Evolutionary conservation across 2,797 vertebrate species (phyloP).

Genomic region (Chanos chanos): DNA sequence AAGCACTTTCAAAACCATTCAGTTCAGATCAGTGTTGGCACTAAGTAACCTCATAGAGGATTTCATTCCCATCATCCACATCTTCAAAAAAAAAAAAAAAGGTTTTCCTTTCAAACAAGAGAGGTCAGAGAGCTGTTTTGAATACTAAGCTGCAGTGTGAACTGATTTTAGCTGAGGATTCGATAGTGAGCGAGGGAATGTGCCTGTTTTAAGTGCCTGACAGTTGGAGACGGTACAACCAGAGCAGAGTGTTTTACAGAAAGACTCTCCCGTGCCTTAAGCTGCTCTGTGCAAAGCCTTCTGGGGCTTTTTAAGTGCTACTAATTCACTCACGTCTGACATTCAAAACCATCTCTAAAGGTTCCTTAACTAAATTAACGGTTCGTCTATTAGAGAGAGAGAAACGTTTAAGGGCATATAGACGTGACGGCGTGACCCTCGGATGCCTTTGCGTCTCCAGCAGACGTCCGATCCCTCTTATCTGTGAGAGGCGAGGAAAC

Average conservation of each 20-base stretch:
- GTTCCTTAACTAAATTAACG: slow-evolving; percentile 77
- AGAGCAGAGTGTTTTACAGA: background rate
- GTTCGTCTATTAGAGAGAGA: slow-evolving; percentile 70
- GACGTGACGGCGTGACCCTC: slow-evolving; percentile 51
- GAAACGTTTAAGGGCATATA: slow-evolving; percentile 77
- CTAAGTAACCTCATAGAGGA: no score
- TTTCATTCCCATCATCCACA: no score
- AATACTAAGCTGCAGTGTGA: no score
- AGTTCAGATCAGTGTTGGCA: no score
- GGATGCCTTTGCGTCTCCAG: slow-evolving; percentile 29
- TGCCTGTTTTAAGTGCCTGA: no score
- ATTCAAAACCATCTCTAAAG: slow-evolving; percentile 78
- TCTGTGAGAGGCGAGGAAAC: slow-evolving; percentile 28
- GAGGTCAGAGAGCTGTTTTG: no score
- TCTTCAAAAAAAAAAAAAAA: no score
- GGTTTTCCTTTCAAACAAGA: no score
- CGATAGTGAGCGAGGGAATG: no score
- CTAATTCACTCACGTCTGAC: slow-evolving; percentile 74
- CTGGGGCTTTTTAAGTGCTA: slow-evolving; percentile 70
- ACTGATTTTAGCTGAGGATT: no score
- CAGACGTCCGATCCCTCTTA: slow-evolving; percentile 36
- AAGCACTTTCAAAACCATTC: no score
- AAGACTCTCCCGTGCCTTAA: background rate
- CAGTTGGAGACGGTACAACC: background rate
- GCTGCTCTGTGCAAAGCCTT: slow-evolving; percentile 53